phyloP scores from a whole-genome alignment of 2,888 invertebrate genomes.

The Ramazzottius varieornatus region DNA sequence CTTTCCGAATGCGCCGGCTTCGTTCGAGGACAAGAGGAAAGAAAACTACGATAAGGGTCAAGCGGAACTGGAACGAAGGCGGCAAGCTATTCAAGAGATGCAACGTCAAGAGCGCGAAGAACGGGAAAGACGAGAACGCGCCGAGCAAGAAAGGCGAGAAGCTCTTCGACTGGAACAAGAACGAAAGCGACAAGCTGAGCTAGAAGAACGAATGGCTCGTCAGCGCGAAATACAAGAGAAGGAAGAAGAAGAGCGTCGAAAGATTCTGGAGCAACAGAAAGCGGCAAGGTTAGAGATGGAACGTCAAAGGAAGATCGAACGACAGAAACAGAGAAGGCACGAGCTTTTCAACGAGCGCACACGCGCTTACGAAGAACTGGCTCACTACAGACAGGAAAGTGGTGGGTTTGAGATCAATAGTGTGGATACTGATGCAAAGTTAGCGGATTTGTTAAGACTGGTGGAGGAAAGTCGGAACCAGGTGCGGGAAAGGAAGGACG shows the following conservation, averaged over 20 bases:
- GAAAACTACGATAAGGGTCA: constrained; percentile 96
- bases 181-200: constrained; percentile 56
- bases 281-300: constrained; percentile 50
- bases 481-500: constrained; percentile 65
- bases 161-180: constrained; percentile 31
- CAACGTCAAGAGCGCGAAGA: constrained; percentile 75
- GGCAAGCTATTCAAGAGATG: constrained; percentile 56
- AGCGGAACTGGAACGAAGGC: constrained; percentile 68
- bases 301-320: constrained; percentile 70
- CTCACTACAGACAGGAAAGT: constrained; percentile 37
- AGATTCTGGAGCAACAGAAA: constrained; percentile 43
- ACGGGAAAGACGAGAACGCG: constrained; percentile 65
- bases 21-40: constrained; percentile 82
- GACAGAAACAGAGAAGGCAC: constrained; percentile 68
- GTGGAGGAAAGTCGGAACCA: constrained; percentile 45
- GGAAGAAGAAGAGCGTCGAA: constrained; percentile 44
- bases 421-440: neutral
- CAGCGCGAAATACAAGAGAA: constrained; percentile 42
- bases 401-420: constrained; percentile 10
- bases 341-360: constrained; percentile 63
- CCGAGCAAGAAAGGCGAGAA: constrained; percentile 61
- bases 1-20: constrained; percentile 8
- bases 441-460: neutral
- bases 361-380: constrained; percentile 53
- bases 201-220: constrained; percentile 48